phyloP scores from a whole-genome alignment of 2,888 invertebrate genomes.

The Gerris lacustris region DNA sequence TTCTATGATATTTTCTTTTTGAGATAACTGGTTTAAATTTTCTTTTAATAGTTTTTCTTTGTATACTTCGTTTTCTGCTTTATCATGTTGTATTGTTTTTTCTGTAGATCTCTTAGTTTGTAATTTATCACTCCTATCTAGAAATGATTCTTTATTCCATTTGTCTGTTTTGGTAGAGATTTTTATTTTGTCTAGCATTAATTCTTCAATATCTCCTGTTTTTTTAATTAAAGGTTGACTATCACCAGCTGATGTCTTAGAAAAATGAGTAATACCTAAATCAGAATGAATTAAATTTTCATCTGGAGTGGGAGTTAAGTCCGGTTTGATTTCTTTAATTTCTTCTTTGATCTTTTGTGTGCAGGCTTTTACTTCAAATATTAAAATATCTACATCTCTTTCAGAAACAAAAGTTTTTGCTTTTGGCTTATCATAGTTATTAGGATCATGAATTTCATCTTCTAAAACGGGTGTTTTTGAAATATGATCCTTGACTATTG shows the following conservation, averaged over 20 bases:
- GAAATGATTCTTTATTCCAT: background rate
- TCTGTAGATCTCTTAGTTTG: background rate
- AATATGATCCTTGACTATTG: background rate
- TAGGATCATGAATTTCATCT: background rate
- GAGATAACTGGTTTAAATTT: background rate
- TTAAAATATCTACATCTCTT: slow-evolving; percentile 37
- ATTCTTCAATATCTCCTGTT: too few species aligned
- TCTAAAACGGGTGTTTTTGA: background rate
- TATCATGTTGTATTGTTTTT: background rate
- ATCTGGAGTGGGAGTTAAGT: slow-evolving; percentile 41
- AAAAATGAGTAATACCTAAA: background rate
- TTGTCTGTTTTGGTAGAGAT: slow-evolving; percentile 10
- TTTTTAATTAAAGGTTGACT: slow-evolving; percentile 12
- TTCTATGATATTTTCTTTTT: background rate
- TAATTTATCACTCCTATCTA: background rate
- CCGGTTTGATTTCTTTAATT: slow-evolving; percentile 42
- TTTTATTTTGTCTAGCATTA: too few species aligned
- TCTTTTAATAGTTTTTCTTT: background rate
- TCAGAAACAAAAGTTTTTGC: slow-evolving; percentile 11
- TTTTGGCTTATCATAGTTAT: background rate
- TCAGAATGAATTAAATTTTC: slow-evolving; percentile 13
- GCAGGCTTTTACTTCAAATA: slow-evolving; percentile 41
- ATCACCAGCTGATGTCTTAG: slow-evolving; percentile 12
- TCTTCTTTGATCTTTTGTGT: slow-evolving; percentile 41
- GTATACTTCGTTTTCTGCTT: background rate